Conservation (phyloP, 92 coral and sea anemone species). For the Galaxea fascicularis region DNA sequence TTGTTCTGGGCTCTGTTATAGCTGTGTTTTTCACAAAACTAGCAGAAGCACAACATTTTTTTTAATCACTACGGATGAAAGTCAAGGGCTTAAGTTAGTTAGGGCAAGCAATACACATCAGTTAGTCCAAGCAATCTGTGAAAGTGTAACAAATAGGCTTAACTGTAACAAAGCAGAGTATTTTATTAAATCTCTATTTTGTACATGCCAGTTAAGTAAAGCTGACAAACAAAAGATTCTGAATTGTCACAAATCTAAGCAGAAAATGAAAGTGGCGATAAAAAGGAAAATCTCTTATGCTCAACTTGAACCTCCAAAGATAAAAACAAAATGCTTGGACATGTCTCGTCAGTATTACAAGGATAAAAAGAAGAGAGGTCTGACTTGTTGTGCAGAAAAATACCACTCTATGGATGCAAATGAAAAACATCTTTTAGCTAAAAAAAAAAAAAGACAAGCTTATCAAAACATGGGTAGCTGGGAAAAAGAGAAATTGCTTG, state of each 20-base stretch:
- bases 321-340: conserved; percentile 14
- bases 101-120: no score
- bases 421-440: background rate
- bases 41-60: no score
- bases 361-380: background rate
- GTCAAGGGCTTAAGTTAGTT: no score
- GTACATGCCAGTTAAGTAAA: conserved; percentile 29
- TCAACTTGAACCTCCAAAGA: conserved; percentile 34
- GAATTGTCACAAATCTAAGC: no score
- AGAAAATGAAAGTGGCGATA: conserved; percentile 9
- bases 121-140: no score
- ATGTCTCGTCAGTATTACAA: conserved; percentile 14
- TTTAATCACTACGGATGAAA: no score
- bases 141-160: no score
- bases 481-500: background rate
- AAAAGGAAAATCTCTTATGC: conserved; percentile 28
- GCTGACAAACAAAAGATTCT: conserved; percentile 50
- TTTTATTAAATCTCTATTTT: no score
- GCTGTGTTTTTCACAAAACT: no score
- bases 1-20: no score
- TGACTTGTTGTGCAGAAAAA: background rate
- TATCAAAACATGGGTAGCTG: background rate
- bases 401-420: background rate
- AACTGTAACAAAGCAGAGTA: no score
- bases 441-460: background rate